Base-by-base conservation (phyloP, 1,140 invertebrate genomes). In the Nautilus pompilius region DNA sequence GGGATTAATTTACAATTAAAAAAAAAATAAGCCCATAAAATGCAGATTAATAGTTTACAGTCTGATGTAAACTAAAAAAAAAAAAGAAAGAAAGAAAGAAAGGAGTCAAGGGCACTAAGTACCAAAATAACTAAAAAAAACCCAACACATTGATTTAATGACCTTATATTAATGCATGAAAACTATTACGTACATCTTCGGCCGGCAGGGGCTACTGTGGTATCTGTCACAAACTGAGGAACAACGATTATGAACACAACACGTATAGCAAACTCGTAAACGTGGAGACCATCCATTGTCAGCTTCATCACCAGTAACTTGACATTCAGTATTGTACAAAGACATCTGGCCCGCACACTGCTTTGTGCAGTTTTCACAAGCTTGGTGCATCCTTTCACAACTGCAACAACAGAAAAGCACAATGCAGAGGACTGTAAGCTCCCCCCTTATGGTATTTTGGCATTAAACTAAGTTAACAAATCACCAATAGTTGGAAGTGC, bases 271-370 rank as follows among this genome's bases (percentile, higher is more conserved):
- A 15, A 66, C 65, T 56, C 66, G 65, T 29, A 71, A 58, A 29
- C 69, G 61, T n/a, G 71, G 71, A 10, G 69, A 73, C 56, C 68
- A 65, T 24, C 70, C 70, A 51, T 74, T 74, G 53, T 75, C 70
- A 30, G 58, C 65, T 49, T 68, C 69, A 48, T 67, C 46, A 5
- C 65, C 66, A 10, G 60, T 55, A 15, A 73, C 63, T 29, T 57
- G 34, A 63, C 68, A 65, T 56, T 74, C 63, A 58, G 64, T 45
- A 41, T 58, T 59, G 51, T 71, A 46, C 28, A 65, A 34, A 29
- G 61, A 48, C 69, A 74, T 71, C 13, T 66, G 62, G 15, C 62
- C 62, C 2, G 69, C 70, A 68, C 75, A 77, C n/a, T 62, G 36
- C 5, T 62, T 53, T 0, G 69, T 75, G 54, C 75, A 77, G 17